Base-by-base conservation (phyloP, 2,888 invertebrate genomes). In the Aquatica leii region DNA sequence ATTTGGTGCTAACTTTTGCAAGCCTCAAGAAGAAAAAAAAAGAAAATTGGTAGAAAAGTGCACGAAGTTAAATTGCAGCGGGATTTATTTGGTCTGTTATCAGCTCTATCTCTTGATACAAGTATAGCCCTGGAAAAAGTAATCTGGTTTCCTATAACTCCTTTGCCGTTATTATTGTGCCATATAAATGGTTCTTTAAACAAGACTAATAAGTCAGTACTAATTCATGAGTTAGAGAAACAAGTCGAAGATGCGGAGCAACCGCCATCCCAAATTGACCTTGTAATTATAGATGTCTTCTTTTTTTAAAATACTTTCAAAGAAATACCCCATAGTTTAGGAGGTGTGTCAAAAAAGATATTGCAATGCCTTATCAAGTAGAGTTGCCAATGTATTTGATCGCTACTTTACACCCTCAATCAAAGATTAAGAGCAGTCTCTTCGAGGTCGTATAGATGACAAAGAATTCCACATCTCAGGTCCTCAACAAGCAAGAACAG, bases 351-450 rank as follows among this genome's bases (percentile, higher is more conserved):
- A n/a, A n/a, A n/a, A n/a, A n/a, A n/a, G n/a, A n/a, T n/a, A n/a
- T 62, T 75, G 52, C 67, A 71, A 67, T 59, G 49, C 43, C 52
- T 73, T 59, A 59, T 63, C n/a, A n/a, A n/a, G n/a, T n/a, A n/a
- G n/a, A n/a, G n/a, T n/a, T n/a, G n/a, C n/a, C n/a, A n/a, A n/a
- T n/a, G n/a, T n/a, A n/a, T n/a, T n/a, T n/a, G n/a, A n/a, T n/a
- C n/a, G n/a, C n/a, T n/a, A n/a, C n/a, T n/a, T n/a, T n/a, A 62
- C 64, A 50, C 70, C 70, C n/a, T 73, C 72, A 1, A 71, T 72
- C 15, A 72, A 73, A 63, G 69, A 72, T 69, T 68, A 9, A 54
- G 67, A 73, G 51, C 70, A 68, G 56, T 5, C 59, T 61, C 61
- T 66, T 48, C 66, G 73, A 67, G 63, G 65, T 48, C 55, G 18